These are phyloP conservation scores for Eidolon dupreanum DNA, from an alignment of 2,797 vertebrate genomes.

Conservation along the genomic window DNA sequence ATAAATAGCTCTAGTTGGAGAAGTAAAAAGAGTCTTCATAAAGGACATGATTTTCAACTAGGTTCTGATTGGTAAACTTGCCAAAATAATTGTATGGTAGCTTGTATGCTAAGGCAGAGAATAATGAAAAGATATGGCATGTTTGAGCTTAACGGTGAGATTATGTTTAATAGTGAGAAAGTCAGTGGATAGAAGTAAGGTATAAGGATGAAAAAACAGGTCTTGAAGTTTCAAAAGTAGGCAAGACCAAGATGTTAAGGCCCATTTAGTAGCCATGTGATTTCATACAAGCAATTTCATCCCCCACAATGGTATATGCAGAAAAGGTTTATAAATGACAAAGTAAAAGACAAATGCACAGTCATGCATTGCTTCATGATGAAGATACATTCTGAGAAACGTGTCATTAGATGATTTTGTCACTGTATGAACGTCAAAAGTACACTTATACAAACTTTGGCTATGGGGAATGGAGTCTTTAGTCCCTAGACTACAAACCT, in stretches of 20 bases:
- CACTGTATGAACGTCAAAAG: background rate
- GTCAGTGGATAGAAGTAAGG: background rate
- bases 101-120: background rate
- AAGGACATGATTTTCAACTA: background rate
- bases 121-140: background rate
- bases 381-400: background rate
- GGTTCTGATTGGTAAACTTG: background rate
- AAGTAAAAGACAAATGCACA: background rate
- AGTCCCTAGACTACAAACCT: background rate
- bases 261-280: background rate
- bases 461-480: background rate
- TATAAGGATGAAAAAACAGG: slow-evolving; percentile 23
- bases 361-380: background rate
- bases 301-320: background rate
- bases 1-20: slow-evolving; percentile 7
- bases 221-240: background rate
- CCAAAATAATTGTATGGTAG: background rate
- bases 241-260: background rate
- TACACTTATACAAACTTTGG: background rate
- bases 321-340: slow-evolving; percentile 28
- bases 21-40: background rate
- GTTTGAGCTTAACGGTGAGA: background rate
- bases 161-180: slow-evolving; percentile 20
- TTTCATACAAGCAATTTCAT: background rate
- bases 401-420: background rate